A percentile compares a stretch with the other conserved stretches of the same genome.
These are phyloP conservation scores for Heliconius hewitsoni DNA, from an alignment of 1,140 invertebrate species.

Conservation along the genomic window DNA sequence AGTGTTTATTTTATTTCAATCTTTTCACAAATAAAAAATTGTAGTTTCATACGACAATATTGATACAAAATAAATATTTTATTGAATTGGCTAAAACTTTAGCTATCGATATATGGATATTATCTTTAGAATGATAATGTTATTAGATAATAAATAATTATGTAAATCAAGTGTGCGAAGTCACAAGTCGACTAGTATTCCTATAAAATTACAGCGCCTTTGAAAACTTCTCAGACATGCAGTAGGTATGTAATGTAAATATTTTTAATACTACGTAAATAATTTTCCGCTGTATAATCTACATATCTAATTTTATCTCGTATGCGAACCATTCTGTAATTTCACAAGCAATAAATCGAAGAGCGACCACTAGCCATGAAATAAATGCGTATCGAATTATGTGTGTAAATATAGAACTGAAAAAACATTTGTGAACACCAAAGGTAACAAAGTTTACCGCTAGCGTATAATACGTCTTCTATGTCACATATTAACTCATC, in stretches of 20 bases:
- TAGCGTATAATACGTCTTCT: neutral
- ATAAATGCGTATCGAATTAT: slow-evolving; percentile 36
- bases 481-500: neutral
- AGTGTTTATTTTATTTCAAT: too few relatives aligned
- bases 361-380: slow-evolving; percentile 42
- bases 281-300: slow-evolving; percentile 42
- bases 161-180: too few relatives aligned
- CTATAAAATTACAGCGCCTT: neutral
- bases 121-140: too few relatives aligned
- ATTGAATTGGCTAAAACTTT: neutral
- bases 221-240: neutral
- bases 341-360: slow-evolving; percentile 49
- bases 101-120: too few relatives aligned
- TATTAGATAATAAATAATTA: too few relatives aligned
- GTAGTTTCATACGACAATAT: too few relatives aligned
- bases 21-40: too few relatives aligned
- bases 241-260: neutral
- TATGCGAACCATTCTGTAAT: slow-evolving; percentile 48
- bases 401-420: slow-evolving; percentile 38
- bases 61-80: neutral
- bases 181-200: neutral
- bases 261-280: slow-evolving; percentile 24
- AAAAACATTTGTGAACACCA: slow-evolving; percentile 31
- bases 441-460: slow-evolving; percentile 2
- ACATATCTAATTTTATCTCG: slow-evolving; percentile 51